Evolutionary conservation across 2,797 vertebrate genomes (phyloP).

Genomic region (Hylomyscus alleni): DNA sequence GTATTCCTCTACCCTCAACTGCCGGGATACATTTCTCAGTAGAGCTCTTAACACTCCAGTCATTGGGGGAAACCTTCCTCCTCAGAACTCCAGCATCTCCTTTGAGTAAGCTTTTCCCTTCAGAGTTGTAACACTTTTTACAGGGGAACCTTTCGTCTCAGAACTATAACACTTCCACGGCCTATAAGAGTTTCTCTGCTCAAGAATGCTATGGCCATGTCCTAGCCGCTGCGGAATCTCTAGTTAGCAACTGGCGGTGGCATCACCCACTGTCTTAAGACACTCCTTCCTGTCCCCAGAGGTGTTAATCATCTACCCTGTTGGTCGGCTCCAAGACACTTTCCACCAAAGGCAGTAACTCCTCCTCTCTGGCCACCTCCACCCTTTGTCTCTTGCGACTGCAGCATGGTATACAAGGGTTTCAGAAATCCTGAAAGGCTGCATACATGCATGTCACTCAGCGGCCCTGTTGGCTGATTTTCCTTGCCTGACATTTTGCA

Average conservation of each 20-base stretch:
- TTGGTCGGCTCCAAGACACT: not conserved
- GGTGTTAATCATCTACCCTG: not conserved
- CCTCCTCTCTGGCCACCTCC: fast-evolving
- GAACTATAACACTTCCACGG: not conserved
- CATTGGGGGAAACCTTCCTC: not conserved
- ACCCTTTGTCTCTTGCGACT: fast-evolving
- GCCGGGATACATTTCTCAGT: not conserved
- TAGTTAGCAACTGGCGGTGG: not conserved
- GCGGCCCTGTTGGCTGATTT: fast-evolving
- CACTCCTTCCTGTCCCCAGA: not conserved
- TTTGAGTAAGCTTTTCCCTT: not conserved
- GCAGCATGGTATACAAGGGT: not conserved
- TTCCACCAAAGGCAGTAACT: not conserved
- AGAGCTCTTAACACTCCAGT: not conserved
- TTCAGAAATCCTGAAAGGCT: not conserved
- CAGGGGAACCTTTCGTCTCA: not conserved
- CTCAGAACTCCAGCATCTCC: not conserved
- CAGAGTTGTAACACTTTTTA: not conserved
- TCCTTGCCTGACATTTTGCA: not conserved
- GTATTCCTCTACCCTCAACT: not conserved
- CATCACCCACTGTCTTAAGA: not conserved
- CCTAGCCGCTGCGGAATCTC: not conserved
- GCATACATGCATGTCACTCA: fast-evolving
- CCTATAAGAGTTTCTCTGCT: not conserved
- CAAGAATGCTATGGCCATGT: not conserved